Conservation (phyloP, 1,140 invertebrate genomes). For the Heliconius nattereri region DNA sequence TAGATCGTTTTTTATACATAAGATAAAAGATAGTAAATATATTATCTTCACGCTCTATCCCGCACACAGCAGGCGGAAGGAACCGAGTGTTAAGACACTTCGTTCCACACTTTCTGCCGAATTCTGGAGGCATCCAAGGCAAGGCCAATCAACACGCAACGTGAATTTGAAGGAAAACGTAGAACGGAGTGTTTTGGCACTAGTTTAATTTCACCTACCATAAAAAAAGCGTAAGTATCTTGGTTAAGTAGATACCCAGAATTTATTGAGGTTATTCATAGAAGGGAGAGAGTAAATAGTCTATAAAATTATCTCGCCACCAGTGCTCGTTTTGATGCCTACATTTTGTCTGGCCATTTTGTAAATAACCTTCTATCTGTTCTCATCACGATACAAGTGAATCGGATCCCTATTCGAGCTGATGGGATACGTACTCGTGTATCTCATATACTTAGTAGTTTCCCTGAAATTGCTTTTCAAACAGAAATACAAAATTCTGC, state of each 20-base stretch:
- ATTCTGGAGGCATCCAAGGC: too few species aligned
- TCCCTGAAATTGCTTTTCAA: neutral
- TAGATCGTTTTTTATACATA: neutral
- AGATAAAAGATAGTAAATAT: too few species aligned
- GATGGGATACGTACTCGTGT: neutral
- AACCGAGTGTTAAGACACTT: too few species aligned
- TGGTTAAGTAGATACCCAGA: neutral
- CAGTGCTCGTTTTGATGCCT: neutral
- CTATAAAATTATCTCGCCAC: neutral
- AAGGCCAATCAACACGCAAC: too few species aligned
- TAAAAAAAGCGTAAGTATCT: too few species aligned
- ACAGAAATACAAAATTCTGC: neutral
- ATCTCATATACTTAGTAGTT: constrained; percentile 6
- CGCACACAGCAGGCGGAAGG: too few species aligned
- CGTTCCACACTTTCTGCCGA: too few species aligned
- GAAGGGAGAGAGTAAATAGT: neutral
- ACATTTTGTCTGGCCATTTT: constrained; percentile 5
- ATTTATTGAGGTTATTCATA: neutral
- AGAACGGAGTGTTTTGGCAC: too few species aligned
- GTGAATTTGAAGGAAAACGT: too few species aligned
- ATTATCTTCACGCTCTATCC: too few species aligned
- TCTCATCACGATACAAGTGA: constrained; percentile 11
- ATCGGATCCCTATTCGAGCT: neutral
- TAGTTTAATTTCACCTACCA: too few species aligned
- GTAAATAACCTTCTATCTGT: neutral